A percentile compares a stretch with the other conserved stretches of the same genome.
Evolutionary conservation across 2,797 vertebrate genomes (phyloP).

Genomic region (Sandelia bainsii): DNA sequence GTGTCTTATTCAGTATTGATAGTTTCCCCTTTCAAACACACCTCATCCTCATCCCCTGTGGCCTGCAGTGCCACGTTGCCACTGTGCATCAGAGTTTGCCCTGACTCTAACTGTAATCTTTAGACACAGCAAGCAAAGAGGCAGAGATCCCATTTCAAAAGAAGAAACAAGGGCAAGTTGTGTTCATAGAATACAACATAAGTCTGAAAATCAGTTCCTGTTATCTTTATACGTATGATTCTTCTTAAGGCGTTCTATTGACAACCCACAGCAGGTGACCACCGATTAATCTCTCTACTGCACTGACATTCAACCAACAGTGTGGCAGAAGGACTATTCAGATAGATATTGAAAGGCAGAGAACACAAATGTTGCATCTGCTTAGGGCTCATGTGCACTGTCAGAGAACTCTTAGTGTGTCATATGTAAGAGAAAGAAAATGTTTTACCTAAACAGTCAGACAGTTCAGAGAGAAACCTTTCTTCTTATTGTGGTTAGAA

Average conservation of each 20-base stretch:
- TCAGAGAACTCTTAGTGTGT: slow-evolving; percentile 11
- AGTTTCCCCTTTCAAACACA: slow-evolving; percentile 75
- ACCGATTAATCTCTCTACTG: slow-evolving; percentile 70
- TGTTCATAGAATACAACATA: slow-evolving; percentile 70
- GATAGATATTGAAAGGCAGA: slow-evolving; percentile 47
- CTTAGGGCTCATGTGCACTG: slow-evolving; percentile 18
- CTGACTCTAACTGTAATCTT: slow-evolving; percentile 73
- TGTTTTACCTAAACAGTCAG: background rate
- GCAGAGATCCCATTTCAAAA: slow-evolving; percentile 61
- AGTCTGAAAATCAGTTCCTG: slow-evolving; percentile 67
- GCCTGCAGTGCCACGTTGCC: slow-evolving; percentile 56
- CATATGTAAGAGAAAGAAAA: background rate
- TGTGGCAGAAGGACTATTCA: slow-evolving; percentile 42
- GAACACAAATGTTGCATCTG: slow-evolving; percentile 44
- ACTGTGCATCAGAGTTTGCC: slow-evolving; percentile 61
- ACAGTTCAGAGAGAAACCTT: slow-evolving; percentile 19
- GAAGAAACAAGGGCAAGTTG: slow-evolving; percentile 62
- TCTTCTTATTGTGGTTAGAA: slow-evolving; percentile 48
- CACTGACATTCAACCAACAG: slow-evolving; percentile 60
- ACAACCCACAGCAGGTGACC: slow-evolving; percentile 75
- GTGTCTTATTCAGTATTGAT: slow-evolving; percentile 72
- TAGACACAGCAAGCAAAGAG: slow-evolving; percentile 57
- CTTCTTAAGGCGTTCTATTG: slow-evolving; percentile 71
- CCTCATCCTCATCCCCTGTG: slow-evolving; percentile 66
- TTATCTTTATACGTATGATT: slow-evolving; percentile 73